Conservation (phyloP, 2,797 vertebrate genomes). For the Cercopithecus neglectus region DNA sequence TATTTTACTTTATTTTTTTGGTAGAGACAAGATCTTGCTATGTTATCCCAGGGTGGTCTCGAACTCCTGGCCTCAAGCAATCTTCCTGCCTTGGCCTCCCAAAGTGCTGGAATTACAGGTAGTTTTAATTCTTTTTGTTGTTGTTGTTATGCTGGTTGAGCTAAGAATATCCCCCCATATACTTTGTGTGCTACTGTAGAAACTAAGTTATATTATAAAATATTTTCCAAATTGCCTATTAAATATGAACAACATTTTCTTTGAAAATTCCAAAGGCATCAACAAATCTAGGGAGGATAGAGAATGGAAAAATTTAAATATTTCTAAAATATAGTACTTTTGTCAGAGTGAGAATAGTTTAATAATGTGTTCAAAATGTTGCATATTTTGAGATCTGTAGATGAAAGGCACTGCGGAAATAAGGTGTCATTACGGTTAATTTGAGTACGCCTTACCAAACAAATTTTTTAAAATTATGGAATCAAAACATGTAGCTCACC, state of each 20-base stretch:
- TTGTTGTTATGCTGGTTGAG: neutral
- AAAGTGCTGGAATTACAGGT: neutral
- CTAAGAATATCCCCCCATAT: neutral
- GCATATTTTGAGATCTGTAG: slow-evolving; percentile 18
- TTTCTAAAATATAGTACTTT: slow-evolving; percentile 41
- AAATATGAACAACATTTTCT: slow-evolving; percentile 39
- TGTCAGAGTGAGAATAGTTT: neutral
- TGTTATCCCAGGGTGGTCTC: neutral
- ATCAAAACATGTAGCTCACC: neutral
- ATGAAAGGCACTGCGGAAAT: slow-evolving; percentile 36
- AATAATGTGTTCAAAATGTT: slow-evolving; percentile 16
- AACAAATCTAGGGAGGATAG: neutral
- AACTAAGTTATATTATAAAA: slow-evolving; percentile 17
- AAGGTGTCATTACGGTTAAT: slow-evolving; percentile 41
- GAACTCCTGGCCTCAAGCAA: neutral
- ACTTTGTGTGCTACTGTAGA: neutral
- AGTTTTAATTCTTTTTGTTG: neutral
- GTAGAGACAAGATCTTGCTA: neutral
- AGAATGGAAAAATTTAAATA: slow-evolving; percentile 26
- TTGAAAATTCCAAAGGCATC: slow-evolving; percentile 27
- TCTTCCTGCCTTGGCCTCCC: neutral
- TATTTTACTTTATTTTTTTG: neutral
- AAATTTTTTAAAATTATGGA: slow-evolving; percentile 2
- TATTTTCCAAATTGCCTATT: neutral
- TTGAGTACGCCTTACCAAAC: slow-evolving; percentile 28